Evolutionary conservation across 2,888 invertebrate species (phyloP).

Genomic region (Philonicus albiceps): DNA sequence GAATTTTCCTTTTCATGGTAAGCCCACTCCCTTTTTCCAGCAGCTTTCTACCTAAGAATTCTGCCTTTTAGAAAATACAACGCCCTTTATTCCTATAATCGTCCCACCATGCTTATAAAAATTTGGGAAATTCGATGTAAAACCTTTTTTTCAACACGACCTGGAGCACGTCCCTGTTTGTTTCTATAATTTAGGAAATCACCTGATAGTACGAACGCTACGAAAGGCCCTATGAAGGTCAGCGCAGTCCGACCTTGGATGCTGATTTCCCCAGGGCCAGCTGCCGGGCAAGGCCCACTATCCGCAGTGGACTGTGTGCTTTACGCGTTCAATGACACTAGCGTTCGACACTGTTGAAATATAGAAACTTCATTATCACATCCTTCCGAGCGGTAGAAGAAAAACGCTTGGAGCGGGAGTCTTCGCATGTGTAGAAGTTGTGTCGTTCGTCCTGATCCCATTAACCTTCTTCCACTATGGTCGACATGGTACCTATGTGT

Average conservation of each 20-base stretch:
- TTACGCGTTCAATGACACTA: slow-evolving; percentile 19
- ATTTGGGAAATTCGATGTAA: not conserved
- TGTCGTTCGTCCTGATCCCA: not conserved
- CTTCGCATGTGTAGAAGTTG: not conserved
- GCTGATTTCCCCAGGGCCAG: slow-evolving; percentile 5
- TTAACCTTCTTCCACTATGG: not conserved
- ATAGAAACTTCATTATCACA: slow-evolving; percentile 13
- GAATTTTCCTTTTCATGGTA: not conserved
- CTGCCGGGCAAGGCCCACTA: not conserved
- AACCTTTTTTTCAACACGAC: not conserved
- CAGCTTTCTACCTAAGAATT: not conserved
- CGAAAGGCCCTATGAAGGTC: not conserved
- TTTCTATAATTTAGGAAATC: not conserved
- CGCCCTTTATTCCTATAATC: not conserved
- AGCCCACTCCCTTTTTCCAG: not conserved
- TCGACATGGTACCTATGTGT: not conserved
- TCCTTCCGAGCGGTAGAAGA: not conserved
- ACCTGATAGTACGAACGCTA: not conserved
- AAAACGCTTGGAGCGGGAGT: not conserved
- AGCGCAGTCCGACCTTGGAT: not conserved
- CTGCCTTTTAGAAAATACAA: not conserved
- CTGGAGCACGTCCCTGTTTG: not conserved
- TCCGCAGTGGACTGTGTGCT: not conserved
- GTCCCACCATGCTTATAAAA: not conserved
- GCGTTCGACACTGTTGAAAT: not conserved